Conservation (phyloP, 2,888 invertebrate species). For the Dastarcus helophoroides region DNA sequence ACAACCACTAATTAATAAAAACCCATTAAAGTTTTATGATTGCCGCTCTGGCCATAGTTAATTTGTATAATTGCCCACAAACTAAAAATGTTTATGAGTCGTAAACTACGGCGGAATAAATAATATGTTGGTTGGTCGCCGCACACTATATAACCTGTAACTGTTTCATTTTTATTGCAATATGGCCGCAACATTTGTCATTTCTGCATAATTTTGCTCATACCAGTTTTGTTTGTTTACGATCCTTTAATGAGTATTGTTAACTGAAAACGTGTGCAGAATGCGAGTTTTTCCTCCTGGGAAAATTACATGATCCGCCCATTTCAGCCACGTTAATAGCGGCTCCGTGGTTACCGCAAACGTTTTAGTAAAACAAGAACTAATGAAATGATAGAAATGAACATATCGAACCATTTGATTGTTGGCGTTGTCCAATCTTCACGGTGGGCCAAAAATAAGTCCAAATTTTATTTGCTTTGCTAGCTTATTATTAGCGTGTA, state of each 20-base stretch:
- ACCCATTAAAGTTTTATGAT: slow-evolving; percentile 24
- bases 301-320: too few species aligned
- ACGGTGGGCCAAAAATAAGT: too few species aligned
- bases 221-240: slow-evolving; percentile 21
- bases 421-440: too few species aligned
- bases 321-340: too few species aligned
- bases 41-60: slow-evolving; percentile 26
- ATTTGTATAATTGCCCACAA: slow-evolving; percentile 34
- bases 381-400: too few species aligned
- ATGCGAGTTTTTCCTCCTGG: slow-evolving; percentile 6
- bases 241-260: slow-evolving; percentile 22
- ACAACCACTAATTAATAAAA: slow-evolving; percentile 29
- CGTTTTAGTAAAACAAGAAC: too few species aligned
- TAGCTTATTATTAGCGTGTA: too few species aligned
- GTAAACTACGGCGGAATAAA: slow-evolving; percentile 32
- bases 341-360: too few species aligned
- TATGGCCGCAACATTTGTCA: slow-evolving; percentile 27
- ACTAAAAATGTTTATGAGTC: slow-evolving; percentile 32
- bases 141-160: slow-evolving; percentile 19
- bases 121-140: slow-evolving; percentile 26
- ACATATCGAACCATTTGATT: too few species aligned
- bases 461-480: too few species aligned
- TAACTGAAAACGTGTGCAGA: slow-evolving; percentile 21
- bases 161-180: slow-evolving; percentile 27
- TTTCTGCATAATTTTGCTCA: slow-evolving; percentile 25